Evolutionary conservation across 2,888 invertebrate species (phyloP).

Genomic region (Sinohyriopsis cumingii): DNA sequence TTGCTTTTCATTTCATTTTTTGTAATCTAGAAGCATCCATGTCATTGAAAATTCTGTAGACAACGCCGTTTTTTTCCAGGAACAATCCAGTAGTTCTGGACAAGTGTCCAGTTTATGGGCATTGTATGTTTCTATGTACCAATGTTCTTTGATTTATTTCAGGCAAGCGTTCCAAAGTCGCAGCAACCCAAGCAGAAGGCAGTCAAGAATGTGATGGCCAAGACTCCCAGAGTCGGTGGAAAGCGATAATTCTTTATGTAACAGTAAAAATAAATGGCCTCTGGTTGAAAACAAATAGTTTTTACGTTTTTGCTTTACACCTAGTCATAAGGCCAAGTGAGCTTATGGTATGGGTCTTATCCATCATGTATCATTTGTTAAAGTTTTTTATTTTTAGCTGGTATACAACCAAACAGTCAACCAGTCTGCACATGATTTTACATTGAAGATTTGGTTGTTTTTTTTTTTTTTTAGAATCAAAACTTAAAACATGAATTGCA

Average conservation of each 20-base stretch:
- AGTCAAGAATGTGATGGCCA: slow-evolving; percentile 88
- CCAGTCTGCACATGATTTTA: too few relatives aligned
- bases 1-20: neutral
- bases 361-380: too few relatives aligned
- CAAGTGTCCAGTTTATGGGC: neutral
- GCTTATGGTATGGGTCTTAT: too few relatives aligned
- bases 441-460: too few relatives aligned
- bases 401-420: too few relatives aligned
- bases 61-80: neutral
- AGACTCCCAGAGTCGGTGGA: slow-evolving; percentile 96
- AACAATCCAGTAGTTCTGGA: neutral
- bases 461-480: too few relatives aligned
- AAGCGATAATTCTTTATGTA: slow-evolving; percentile 84
- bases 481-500: too few relatives aligned
- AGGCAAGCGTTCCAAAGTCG: slow-evolving; percentile 74
- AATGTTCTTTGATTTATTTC: slow-evolving; percentile 52
- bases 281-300: neutral
- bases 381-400: too few relatives aligned
- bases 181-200: slow-evolving; percentile 84
- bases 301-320: too few relatives aligned
- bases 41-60: neutral
- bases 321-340: too few relatives aligned
- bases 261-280: slow-evolving; percentile 13
- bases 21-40: neutral
- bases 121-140: neutral